Base-by-base conservation (phyloP, 2,113 vertebrate species). In the Crotalus helleri region DNA sequence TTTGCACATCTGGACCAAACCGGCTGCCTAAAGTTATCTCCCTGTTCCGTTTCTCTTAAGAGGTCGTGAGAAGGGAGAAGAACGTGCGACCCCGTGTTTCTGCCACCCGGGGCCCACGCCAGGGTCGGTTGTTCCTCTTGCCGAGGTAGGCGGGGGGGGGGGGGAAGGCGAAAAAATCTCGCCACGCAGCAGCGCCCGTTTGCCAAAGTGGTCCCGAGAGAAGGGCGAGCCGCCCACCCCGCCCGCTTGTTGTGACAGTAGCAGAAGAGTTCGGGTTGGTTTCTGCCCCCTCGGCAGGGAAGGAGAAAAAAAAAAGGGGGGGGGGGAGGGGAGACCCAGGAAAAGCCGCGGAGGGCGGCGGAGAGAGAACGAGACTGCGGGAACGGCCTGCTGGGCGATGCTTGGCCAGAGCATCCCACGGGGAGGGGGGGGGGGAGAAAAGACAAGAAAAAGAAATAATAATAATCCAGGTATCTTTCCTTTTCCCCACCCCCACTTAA, bases 121-220 rank as follows among this genome's bases (percentile, higher is more conserved):
- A 3, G 58, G 86, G 94, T 94, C 95, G 95, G 94, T 96, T 39
- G 2, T 39, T 39, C 39, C 39, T 39, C 39, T 39, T 39, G 39
- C 39, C 39, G 39, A 39, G 39, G 39, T 39, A 39, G 15, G 29
- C 26, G 44, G 46, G 49, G 2, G 26, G 33, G 10, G 1, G 17
- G n/a, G n/a, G 29, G 26, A 10, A 13, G 5, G 26, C n/a, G 39
- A 54, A 15, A 23, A 44, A 44, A 44, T 44, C 44, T 44, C 44
- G 44, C 44, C 44, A 44, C 44, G 61, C 21, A 90, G 51, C 6
- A 4, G 29, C 17, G 46, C 10, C 9, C 12, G 46, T 54, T 53
- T 24, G 64, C 13, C 4, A 33, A 44, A 33, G 13, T 33, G 6
- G n/a, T 19, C 64, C n/a, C n/a, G 13, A 6, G 64, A 17, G 29